A percentile compares a stretch with the other conserved stretches of the same genome.
Evolutionary conservation across 2,888 invertebrate species (phyloP).

Genomic region (Lasioglossum villosulum): DNA sequence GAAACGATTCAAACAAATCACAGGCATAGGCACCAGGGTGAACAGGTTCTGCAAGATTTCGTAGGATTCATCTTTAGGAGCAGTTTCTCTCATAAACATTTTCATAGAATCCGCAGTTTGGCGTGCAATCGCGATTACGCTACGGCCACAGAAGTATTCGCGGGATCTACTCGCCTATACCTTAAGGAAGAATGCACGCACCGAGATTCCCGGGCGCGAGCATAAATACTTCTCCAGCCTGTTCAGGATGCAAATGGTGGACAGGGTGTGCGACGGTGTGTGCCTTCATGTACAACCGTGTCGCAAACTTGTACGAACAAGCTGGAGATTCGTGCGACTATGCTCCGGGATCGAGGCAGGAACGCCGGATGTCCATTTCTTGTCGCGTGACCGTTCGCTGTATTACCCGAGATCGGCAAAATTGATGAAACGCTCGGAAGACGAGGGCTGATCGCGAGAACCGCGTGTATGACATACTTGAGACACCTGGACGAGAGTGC

Average conservation of each 20-base stretch:
- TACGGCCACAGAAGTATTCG: background rate
- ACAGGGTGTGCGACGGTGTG: background rate
- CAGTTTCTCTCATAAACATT: too few relatives aligned
- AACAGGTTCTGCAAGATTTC: too few relatives aligned
- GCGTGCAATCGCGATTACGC: constrained; percentile 30
- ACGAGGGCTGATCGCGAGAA: background rate
- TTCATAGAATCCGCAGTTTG: background rate
- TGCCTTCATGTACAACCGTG: background rate
- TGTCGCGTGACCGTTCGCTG: background rate
- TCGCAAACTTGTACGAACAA: constrained; percentile 6
- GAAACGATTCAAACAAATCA: too few relatives aligned
- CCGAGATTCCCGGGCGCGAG: background rate
- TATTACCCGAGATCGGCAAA: background rate
- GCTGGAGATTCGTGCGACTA: background rate
- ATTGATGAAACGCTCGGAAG: background rate
- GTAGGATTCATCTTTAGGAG: too few relatives aligned
- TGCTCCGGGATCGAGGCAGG: background rate
- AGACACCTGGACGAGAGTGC: background rate
- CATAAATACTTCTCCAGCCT: constrained; percentile 13
- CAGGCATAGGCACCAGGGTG: too few relatives aligned
- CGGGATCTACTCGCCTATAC: background rate
- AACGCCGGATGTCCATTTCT: constrained; percentile 19
- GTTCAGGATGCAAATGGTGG: background rate
- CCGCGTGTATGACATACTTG: background rate
- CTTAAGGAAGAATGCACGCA: background rate